Evolutionary conservation across 37 sponge, comb jelly and placozoan genomes (phyloP).

Genomic region (Spongilla lacustris): DNA sequence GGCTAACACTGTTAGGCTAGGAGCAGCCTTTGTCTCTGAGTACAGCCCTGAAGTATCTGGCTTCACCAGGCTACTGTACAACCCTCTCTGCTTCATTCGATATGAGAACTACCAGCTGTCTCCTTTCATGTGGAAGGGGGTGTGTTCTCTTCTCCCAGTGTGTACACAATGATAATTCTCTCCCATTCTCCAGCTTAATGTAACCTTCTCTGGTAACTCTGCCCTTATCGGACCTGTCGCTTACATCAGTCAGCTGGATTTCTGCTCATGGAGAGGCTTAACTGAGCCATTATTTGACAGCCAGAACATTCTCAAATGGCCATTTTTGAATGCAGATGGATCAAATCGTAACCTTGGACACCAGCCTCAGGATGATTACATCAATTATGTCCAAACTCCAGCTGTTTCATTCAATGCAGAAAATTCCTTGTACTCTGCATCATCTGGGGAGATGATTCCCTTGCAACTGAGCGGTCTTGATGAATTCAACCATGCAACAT

Average conservation of each 20-base stretch:
- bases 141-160: neutral
- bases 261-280: slow-evolving; percentile 18
- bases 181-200: slow-evolving; percentile 4
- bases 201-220: slow-evolving; percentile 26
- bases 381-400: slow-evolving; percentile 2
- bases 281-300: slow-evolving; percentile 13
- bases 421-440: neutral
- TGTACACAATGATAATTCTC: neutral
- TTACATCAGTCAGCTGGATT: slow-evolving; percentile 7
- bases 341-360: slow-evolving; percentile 2
- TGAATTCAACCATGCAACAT: slow-evolving; percentile 4
- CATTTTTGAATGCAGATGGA: slow-evolving; percentile 3
- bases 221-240: slow-evolving; percentile 22
- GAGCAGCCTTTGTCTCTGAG: slow-evolving; percentile 59
- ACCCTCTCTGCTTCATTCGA: slow-evolving; percentile 70
- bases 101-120: slow-evolving; percentile 21
- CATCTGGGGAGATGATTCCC: slow-evolving; percentile 11
- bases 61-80: slow-evolving; percentile 37
- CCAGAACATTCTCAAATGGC: slow-evolving; percentile 15
- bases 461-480: neutral
- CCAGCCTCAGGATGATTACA: neutral
- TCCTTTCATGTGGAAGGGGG: slow-evolving; percentile 40
- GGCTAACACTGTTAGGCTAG: slow-evolving; percentile 34
- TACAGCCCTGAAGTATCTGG: neutral
- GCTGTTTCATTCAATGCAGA: neutral